Conservation (phyloP, 2,888 invertebrate species). For the Diabrotica balteata region DNA sequence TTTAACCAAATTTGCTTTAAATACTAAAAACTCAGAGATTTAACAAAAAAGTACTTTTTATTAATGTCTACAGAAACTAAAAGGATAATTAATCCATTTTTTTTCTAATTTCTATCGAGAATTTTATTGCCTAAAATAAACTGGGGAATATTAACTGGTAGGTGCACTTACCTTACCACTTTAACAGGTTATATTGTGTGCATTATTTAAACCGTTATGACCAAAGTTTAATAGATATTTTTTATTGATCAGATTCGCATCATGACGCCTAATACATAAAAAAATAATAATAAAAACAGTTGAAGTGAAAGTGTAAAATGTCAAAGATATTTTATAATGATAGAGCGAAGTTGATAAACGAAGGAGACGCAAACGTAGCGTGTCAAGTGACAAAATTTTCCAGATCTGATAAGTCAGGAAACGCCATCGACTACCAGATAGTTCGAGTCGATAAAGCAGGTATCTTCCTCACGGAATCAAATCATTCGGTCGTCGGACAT, state of each 20-base stretch:
- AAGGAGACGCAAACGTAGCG: slow-evolving; percentile 54
- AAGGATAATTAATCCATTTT: no score
- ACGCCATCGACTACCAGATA: slow-evolving; percentile 50
- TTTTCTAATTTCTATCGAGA: no score
- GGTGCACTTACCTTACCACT: no score
- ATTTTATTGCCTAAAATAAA: no score
- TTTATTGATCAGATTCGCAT: background rate
- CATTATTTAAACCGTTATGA: no score
- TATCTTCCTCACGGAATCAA: slow-evolving; percentile 52
- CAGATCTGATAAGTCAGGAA: slow-evolving; percentile 53
- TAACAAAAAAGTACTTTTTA: no score
- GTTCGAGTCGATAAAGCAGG: slow-evolving; percentile 53
- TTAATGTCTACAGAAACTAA: no score
- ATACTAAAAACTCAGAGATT: no score
- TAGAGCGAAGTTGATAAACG: slow-evolving; percentile 25
- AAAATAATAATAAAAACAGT: background rate
- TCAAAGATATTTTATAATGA: background rate
- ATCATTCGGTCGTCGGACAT: slow-evolving; percentile 55
- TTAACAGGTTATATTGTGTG: no score
- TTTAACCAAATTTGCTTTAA: no score
- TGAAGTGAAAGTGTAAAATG: slow-evolving; percentile 5
- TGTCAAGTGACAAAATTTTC: slow-evolving; percentile 50
- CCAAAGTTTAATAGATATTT: background rate
- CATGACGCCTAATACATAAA: background rate
- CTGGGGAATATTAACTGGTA: no score